Evolutionary conservation across 2,888 invertebrate species (phyloP).

Genomic region (Cotesia congregata): DNA sequence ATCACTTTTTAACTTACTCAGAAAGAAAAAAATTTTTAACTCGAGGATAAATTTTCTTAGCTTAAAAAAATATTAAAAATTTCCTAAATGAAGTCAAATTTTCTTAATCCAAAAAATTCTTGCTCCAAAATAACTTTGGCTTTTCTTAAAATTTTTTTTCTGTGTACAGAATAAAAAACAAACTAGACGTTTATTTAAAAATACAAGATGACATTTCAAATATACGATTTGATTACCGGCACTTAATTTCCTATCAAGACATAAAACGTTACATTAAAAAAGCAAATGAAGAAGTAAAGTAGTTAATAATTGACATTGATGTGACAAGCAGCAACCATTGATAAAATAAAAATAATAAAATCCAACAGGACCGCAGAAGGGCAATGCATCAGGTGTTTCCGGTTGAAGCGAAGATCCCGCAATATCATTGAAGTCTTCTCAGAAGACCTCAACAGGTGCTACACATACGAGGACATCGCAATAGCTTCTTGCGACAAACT

Average conservation of each 20-base stretch:
- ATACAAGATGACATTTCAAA: no score
- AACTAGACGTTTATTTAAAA: no score
- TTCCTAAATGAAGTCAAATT: no score
- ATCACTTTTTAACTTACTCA: no score
- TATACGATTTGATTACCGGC: not conserved
- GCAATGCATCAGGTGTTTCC: constrained; percentile 76
- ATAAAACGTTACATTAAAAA: not conserved
- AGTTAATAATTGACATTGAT: not conserved
- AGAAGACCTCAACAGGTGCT: constrained; percentile 75
- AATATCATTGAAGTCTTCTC: constrained; percentile 77
- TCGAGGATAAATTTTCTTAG: no score
- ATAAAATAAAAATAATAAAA: not conserved
- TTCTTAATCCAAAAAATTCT: no score
- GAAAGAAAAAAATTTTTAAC: no score
- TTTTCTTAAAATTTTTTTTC: no score
- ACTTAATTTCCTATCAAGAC: not conserved
- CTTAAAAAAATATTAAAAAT: no score
- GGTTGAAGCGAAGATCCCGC: constrained; percentile 73
- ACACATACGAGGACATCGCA: constrained; percentile 75
- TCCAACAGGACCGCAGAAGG: constrained; percentile 72
- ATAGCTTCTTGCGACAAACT: constrained; percentile 72
- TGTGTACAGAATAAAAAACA: no score
- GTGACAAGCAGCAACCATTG: not conserved
- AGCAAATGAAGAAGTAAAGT: not conserved
- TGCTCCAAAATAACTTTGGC: no score